These are phyloP conservation scores for Eumacrocentrus americanus DNA, from an alignment of 2,888 invertebrate genomes.

Conservation along the genomic window DNA sequence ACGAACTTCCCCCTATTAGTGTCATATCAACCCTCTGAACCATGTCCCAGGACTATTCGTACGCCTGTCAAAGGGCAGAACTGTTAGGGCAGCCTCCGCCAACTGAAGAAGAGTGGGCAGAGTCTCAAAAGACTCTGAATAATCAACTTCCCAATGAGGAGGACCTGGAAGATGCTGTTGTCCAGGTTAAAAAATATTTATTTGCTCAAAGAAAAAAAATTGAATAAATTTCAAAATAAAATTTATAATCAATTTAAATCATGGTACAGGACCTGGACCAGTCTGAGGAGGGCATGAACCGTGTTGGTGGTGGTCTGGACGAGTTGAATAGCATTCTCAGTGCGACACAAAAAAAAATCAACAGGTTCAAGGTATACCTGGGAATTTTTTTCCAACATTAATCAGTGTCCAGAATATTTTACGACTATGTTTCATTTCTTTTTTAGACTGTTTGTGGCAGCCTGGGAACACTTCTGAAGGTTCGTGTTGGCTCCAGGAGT, in stretches of 20 bases:
- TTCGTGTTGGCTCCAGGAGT: slow-evolving; percentile 60
- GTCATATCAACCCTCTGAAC: too few relatives aligned
- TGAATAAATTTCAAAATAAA: slow-evolving; percentile 3
- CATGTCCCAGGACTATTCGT: slow-evolving; percentile 67
- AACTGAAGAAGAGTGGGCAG: slow-evolving; percentile 67
- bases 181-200: slow-evolving; percentile 38
- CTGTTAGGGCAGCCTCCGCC: slow-evolving; percentile 76
- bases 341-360: slow-evolving; percentile 85
- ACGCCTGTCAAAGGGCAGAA: slow-evolving; percentile 81
- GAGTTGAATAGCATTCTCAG: slow-evolving; percentile 81
- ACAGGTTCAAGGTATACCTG: slow-evolving; percentile 75
- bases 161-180: slow-evolving; percentile 40
- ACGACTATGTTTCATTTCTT: too few relatives aligned
- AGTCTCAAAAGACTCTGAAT: slow-evolving; percentile 34
- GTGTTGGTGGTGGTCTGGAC: slow-evolving; percentile 75
- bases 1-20: neutral
- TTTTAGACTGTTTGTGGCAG: slow-evolving; percentile 77
- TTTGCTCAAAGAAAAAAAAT: neutral
- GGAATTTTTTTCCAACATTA: neutral
- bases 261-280: slow-evolving; percentile 67
- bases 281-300: slow-evolving; percentile 70
- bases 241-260: slow-evolving; percentile 29
- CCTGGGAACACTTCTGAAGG: slow-evolving; percentile 71
- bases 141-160: slow-evolving; percentile 39
- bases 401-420: too few relatives aligned